Base-by-base conservation (phyloP, 2,113 vertebrate genomes). In the Sturnira hondurensis region DNA sequence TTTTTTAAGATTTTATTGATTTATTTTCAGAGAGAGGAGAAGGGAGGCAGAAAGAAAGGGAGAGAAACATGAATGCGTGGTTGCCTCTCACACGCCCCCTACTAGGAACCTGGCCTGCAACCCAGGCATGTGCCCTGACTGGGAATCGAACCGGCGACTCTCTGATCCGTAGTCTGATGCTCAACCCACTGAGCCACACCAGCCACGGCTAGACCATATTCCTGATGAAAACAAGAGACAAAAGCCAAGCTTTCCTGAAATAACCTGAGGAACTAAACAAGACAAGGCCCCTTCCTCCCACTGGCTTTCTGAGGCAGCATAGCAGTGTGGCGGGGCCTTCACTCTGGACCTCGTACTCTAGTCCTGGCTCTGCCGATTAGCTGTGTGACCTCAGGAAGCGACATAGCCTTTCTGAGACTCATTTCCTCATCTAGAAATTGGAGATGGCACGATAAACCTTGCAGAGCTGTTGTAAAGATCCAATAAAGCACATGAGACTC, bases 351-450 rank as follows among this genome's bases (percentile, higher is more conserved):
- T 17, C 47, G 41, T 8, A n/a, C 41, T 70, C 88, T 65, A 50
- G 84, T 47, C n/a, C 65, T 28, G 80, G 80, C 54, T 61, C 54
- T 13, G 83, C 78, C 80, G 3, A 11, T n/a, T 77, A 47, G 80
- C 85, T 87, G 67, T 91, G 95, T 86, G 95, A 68, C 47, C 87
- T 89, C 8, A 86, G 86, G 86, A 86, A 76, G 86, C 2, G 24
- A 80, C 0, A 0, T 5, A 36, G 52, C 65, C 52, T 76, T 67
- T 67, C 95, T 74, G 89, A 89, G 78, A 65, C 68, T 74, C 82
- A 24, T 19, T 73, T 93, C 83, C 43, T 89, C 90, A 56, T 77
- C 88, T 78, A 77, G 19, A 16, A 63, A 89, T 17, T 4, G 41
- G 16, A 74, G 76, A 22, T 14, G 43, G 65, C 2, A n/a, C 85